A percentile compares a stretch with the other conserved stretches of the same genome.
Evolutionary conservation across 2,113 vertebrate genomes (phyloP).

Genomic region (Triplophysa rosa): DNA sequence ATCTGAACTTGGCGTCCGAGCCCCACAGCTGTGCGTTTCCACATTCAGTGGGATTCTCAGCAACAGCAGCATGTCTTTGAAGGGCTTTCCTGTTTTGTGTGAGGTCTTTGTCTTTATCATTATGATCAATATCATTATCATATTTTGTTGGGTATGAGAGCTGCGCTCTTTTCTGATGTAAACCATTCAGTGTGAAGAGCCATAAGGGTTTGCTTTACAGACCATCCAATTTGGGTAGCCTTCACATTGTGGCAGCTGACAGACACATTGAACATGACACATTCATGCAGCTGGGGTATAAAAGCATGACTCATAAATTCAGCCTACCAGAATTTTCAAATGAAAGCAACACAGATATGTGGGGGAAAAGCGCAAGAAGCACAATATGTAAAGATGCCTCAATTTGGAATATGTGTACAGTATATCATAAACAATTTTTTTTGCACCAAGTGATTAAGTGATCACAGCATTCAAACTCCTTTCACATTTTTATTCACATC

Average conservation of each 20-base stretch:
- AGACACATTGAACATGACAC: not conserved
- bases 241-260: slow-evolving; percentile 30
- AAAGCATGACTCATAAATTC: not conserved
- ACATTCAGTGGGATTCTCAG: slow-evolving; percentile 41
- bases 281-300: not conserved
- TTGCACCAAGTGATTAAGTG: slow-evolving; percentile 14
- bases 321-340: too few relatives aligned
- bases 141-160: slow-evolving; percentile 46
- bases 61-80: slow-evolving; percentile 54
- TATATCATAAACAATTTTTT: not conserved
- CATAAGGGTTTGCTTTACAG: slow-evolving; percentile 29
- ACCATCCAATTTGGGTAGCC: slow-evolving; percentile 43
- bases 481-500: slow-evolving; percentile 35
- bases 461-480: slow-evolving; percentile 14
- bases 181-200: slow-evolving; percentile 51
- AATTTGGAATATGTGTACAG: not conserved
- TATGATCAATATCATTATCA: slow-evolving; percentile 51
- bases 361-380: too few relatives aligned
- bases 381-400: not conserved
- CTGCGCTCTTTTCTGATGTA: slow-evolving; percentile 54
- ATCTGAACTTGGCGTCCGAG: slow-evolving; percentile 11
- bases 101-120: slow-evolving; percentile 51
- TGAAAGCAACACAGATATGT: too few relatives aligned
- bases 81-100: slow-evolving; percentile 41
- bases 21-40: slow-evolving; percentile 39